phyloP scores from a whole-genome alignment of 2,113 vertebrate genomes.

The Zosterops japonicus region DNA sequence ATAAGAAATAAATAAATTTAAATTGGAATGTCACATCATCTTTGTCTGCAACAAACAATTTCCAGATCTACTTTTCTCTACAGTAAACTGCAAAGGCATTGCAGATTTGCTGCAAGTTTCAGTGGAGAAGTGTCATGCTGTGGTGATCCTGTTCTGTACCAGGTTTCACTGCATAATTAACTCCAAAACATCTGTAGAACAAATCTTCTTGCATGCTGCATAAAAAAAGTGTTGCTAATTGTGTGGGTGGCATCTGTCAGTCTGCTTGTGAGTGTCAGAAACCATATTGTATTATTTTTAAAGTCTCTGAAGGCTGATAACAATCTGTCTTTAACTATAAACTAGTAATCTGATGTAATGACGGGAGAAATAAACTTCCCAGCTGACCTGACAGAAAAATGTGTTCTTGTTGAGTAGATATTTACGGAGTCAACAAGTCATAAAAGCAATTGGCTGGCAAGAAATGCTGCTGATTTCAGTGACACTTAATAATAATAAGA shows the following conservation, averaged over 20 bases:
- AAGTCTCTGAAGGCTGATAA: constrained; percentile 34
- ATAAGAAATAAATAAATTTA: neutral
- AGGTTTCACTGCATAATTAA: constrained; percentile 11
- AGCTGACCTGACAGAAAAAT: constrained; percentile 23
- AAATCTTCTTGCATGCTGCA: neutral
- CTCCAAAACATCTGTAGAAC: constrained; percentile 32
- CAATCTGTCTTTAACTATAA: constrained; percentile 39
- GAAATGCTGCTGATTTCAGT: neutral
- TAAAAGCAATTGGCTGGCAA: neutral
- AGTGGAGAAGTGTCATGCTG: neutral
- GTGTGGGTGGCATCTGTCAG: constrained; percentile 40
- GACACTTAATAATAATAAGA: neutral
- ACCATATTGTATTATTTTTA: constrained; percentile 49
- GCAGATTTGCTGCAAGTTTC: neutral
- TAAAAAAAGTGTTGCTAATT: neutral
- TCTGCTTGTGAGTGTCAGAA: constrained; percentile 30
- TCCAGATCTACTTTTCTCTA: neutral
- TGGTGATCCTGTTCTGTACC: neutral
- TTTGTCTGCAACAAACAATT: neutral
- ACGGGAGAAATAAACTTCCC: constrained; percentile 34
- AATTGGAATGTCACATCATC: neutral
- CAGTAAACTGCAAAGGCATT: neutral
- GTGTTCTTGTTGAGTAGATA: neutral
- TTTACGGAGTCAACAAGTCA: constrained; percentile 4
- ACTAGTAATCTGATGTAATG: constrained; percentile 38